Percentiles rank a stretch among this genome's conserved stretches.
Evolutionary conservation across 2,888 invertebrate genomes (phyloP).

Genomic region (Oxyteleia sp.): DNA sequence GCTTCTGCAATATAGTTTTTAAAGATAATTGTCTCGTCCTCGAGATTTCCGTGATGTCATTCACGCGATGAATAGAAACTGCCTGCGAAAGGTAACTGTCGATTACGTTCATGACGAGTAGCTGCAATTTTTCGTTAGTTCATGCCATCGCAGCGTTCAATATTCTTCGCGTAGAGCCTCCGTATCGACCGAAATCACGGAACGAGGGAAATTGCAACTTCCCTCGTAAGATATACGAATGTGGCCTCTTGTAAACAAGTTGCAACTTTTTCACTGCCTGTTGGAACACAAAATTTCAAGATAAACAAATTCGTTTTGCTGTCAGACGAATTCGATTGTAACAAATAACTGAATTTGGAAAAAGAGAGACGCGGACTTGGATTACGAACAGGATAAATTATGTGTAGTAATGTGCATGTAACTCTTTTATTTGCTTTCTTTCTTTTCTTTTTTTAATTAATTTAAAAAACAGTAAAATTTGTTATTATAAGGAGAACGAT

Average conservation of each 20-base stretch:
- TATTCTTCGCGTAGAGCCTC: slow-evolving; percentile 42
- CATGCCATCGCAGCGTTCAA: no score
- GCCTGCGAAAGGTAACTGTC: no score
- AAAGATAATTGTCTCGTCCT: no score
- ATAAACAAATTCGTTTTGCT: slow-evolving; percentile 62
- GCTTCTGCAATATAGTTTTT: slow-evolving; percentile 34
- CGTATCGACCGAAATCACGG: slow-evolving; percentile 45
- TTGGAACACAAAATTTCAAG: slow-evolving; percentile 41
- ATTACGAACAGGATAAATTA: slow-evolving; percentile 41
- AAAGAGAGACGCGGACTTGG: slow-evolving; percentile 11
- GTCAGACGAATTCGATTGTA: slow-evolving; percentile 51
- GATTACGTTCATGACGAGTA: no score
- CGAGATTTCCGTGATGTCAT: no score
- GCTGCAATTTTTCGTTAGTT: no score
- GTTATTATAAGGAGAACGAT: slow-evolving; percentile 11
- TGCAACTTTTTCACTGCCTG: slow-evolving; percentile 45
- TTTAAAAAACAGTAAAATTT: slow-evolving; percentile 3
- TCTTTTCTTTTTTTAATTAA: slow-evolving; percentile 1
- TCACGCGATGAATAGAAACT: no score
- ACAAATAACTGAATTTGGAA: slow-evolving; percentile 51
- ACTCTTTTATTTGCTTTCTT: slow-evolving; percentile 19
- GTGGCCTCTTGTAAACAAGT: slow-evolving; percentile 56
- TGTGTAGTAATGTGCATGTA: slow-evolving; percentile 31
- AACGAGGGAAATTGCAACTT: slow-evolving; percentile 42
- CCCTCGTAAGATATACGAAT: slow-evolving; percentile 42